Base-by-base conservation (phyloP, 2,113 vertebrate genomes). In the Callorhinus ursinus region DNA sequence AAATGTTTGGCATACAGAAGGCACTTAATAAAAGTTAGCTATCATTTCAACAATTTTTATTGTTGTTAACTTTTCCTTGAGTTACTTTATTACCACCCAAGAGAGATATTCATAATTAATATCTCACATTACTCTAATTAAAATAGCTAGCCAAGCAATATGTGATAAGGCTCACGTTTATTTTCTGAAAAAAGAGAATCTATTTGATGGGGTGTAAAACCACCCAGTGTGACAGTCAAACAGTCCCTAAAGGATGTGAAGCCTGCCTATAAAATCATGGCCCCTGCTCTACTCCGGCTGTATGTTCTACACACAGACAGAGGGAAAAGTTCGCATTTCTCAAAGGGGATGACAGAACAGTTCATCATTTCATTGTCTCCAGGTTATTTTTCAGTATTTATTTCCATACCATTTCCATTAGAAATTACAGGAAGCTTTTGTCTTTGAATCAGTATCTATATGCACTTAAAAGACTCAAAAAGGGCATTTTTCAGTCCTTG, bases 151-250 rank as follows among this genome's bases (percentile, higher is more conserved):
- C 55, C 87, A 93, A 88, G 95, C 85, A 96, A 57, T 46, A 39
- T 92, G 53, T 86, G 71, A 79, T 86, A 76, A 95, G 42, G 49
- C 16, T 69, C 16, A 57, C 93, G 71, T 83, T 94, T 89, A 90
- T 96, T 96, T 96, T 88, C 71, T 90, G 69, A 96, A 94, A 42
- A 95, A 95, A 96, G 83, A 85, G 90, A 84, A 92, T 86, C 53
- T 93, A 88, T 96, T 85, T 89, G 71, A 79, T 87, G 81, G 26
- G 6, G 7, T 92, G 18, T 87, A 77, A 96, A 93, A 96, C 84
- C 84, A 59, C 42, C 28, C 49, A 65, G 15, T 72, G 26, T 95
- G 77, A 96, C 83, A 76, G 65, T 61, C 65, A 90, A 93, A 83
- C 10, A 18, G 77, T 92, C 71, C 81, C 88, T 72, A 51, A 80